Percentiles rank a stretch among this genome's conserved stretches.
Evolutionary conservation across 2,888 invertebrate genomes (phyloP).

Genomic region (Melangyna quadrimaculata): DNA sequence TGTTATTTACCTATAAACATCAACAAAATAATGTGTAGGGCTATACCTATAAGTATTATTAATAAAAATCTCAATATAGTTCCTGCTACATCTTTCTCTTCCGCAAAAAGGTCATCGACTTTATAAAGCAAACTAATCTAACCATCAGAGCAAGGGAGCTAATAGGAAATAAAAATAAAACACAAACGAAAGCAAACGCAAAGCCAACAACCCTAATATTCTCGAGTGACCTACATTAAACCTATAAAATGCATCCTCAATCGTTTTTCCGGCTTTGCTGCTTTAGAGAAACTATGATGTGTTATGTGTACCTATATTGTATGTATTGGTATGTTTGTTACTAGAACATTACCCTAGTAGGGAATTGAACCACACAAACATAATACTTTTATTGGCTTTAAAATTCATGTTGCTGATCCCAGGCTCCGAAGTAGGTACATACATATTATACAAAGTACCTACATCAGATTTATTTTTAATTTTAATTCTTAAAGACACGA

Average conservation of each 20-base stretch:
- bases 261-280: neutral
- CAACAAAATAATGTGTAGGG: neutral
- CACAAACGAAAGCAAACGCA: constrained; percentile 31
- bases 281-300: neutral
- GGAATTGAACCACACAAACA: neutral
- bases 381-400: constrained; percentile 4
- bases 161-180: constrained; percentile 35
- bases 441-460: too few species aligned
- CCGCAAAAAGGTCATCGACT: constrained; percentile 15
- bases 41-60: too few species aligned
- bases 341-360: neutral
- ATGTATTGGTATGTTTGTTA: neutral
- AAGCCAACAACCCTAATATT: constrained; percentile 46
- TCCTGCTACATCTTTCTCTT: neutral
- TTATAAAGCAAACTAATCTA: neutral
- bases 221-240: constrained; percentile 43
- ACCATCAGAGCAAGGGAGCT: constrained; percentile 16
- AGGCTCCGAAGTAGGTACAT: neutral
- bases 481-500: too few species aligned
- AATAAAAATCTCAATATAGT: neutral
- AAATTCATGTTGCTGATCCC: neutral
- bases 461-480: neutral
- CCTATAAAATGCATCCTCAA: constrained; percentile 19
- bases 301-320: neutral
- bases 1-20: too few species aligned